These are phyloP conservation scores for Saxidomus purpurata DNA, from an alignment of 1,140 invertebrate genomes.

Conservation along the genomic window DNA sequence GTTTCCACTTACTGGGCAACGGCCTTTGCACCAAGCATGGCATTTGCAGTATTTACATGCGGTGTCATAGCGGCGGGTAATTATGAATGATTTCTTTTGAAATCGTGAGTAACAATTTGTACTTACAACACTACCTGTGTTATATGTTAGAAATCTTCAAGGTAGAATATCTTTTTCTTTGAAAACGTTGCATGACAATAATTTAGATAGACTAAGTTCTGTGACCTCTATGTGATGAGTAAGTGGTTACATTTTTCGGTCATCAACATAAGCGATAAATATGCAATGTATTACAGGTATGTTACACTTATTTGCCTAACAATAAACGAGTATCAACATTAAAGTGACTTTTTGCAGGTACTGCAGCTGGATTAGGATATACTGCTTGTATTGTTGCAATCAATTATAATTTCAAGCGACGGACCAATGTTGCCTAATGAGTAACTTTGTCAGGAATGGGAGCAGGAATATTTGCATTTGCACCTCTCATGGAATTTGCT, in stretches of 20 bases:
- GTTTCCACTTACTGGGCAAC: not conserved
- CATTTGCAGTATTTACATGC: constrained; percentile 9
- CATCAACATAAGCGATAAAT: too few relatives aligned
- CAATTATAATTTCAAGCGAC: constrained; percentile 20
- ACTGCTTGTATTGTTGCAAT: constrained; percentile 25
- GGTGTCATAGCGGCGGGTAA: not conserved
- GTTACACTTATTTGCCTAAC: too few relatives aligned
- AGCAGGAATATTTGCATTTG: constrained; percentile 4
- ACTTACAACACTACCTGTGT: not conserved
- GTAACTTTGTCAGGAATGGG: constrained; percentile 23
- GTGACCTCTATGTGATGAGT: too few relatives aligned
- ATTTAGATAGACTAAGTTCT: too few relatives aligned
- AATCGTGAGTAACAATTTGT: not conserved
- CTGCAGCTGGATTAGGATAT: constrained; percentile 25
- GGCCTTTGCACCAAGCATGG: constrained; percentile 2
- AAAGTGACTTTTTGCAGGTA: constrained; percentile 9
- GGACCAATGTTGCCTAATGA: not conserved
- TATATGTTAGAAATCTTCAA: too few relatives aligned
- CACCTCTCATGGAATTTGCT: not conserved
- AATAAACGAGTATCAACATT: too few relatives aligned
- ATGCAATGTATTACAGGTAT: too few relatives aligned
- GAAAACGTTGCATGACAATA: too few relatives aligned
- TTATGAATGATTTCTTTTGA: not conserved
- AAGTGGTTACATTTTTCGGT: too few relatives aligned
- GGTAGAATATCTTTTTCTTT: too few relatives aligned